A percentile compares a stretch with the other conserved stretches of the same genome.
These are phyloP conservation scores for Plagodis pulveraria DNA, from an alignment of 2,888 invertebrate species.

Conservation along the genomic window DNA sequence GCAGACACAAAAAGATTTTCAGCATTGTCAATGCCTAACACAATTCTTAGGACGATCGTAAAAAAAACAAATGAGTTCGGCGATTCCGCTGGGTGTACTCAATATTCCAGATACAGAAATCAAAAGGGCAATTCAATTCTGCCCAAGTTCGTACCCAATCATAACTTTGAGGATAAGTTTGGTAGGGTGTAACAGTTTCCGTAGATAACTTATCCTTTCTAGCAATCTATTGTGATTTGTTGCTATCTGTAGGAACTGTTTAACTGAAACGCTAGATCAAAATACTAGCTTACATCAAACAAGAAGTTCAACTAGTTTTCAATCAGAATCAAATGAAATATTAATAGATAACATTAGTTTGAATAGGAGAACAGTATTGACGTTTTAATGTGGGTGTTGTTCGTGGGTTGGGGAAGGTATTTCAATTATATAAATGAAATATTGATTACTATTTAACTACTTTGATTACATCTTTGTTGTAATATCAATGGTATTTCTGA, in stretches of 20 bases:
- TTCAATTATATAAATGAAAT: too few species aligned
- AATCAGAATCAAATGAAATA: too few species aligned
- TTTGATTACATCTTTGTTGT: too few species aligned
- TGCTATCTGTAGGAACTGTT: constrained; percentile 2
- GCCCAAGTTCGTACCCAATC: constrained; percentile 37
- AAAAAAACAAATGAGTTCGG: constrained; percentile 33
- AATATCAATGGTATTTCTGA: too few species aligned
- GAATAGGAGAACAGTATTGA: too few species aligned
- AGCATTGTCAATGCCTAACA: constrained; percentile 21
- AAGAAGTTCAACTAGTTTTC: too few species aligned
- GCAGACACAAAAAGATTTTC: constrained; percentile 22
- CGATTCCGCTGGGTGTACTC: constrained; percentile 33
- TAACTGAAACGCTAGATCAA: not conserved
- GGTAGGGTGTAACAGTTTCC: constrained; percentile 20
- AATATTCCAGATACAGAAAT: constrained; percentile 33
- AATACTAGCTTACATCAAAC: not conserved
- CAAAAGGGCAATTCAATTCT: constrained; percentile 38
- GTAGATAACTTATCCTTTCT: constrained; percentile 25
- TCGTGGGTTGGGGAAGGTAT: too few species aligned
- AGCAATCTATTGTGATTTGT: constrained; percentile 23
- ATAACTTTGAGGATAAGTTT: constrained; percentile 35
- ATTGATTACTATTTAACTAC: too few species aligned
- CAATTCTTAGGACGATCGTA: constrained; percentile 31
- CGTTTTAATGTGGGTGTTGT: too few species aligned
- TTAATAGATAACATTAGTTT: too few species aligned